Conservation (phyloP, 2,797 vertebrate species). For the Platyrinchus mystaceus region DNA sequence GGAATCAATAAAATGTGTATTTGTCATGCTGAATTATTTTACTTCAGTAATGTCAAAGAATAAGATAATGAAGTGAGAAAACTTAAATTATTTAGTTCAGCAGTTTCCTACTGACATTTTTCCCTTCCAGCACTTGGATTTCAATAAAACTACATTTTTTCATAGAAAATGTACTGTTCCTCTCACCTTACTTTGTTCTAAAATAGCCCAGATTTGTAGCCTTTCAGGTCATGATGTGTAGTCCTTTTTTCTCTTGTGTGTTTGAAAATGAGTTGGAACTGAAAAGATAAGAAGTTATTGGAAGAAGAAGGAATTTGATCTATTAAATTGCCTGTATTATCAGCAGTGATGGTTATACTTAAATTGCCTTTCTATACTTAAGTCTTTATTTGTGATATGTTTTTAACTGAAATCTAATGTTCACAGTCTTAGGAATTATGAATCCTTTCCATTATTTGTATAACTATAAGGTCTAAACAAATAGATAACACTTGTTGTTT, state of each 20-base stretch:
- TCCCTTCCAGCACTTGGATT: slow-evolving; percentile 27
- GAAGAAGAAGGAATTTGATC: slow-evolving; percentile 1
- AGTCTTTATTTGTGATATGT: not conserved
- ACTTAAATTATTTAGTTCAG: slow-evolving; percentile 21
- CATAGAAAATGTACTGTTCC: not conserved
- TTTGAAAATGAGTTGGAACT: slow-evolving; percentile 42
- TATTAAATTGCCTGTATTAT: slow-evolving; percentile 20
- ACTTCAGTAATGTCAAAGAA: not conserved
- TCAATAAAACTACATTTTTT: slow-evolving; percentile 42
- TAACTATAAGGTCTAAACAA: not conserved
- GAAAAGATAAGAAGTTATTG: slow-evolving; percentile 16
- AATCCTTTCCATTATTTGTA: not conserved
- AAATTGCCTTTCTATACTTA: slow-evolving; percentile 20
- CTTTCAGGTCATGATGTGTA: slow-evolving; percentile 3
- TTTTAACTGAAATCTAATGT: not conserved
- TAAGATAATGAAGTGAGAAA: slow-evolving; percentile 20
- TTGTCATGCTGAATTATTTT: not conserved
- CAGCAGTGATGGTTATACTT: not conserved
- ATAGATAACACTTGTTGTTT: not conserved
- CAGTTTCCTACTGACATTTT: not conserved
- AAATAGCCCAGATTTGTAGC: slow-evolving; percentile 16
- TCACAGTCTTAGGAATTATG: not conserved
- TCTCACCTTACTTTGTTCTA: slow-evolving; percentile 39
- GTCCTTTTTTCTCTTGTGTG: slow-evolving; percentile 1
- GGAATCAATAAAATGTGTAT: not conserved